Conservation (phyloP, 2,888 invertebrate species). For the Deilephila elpenor region DNA sequence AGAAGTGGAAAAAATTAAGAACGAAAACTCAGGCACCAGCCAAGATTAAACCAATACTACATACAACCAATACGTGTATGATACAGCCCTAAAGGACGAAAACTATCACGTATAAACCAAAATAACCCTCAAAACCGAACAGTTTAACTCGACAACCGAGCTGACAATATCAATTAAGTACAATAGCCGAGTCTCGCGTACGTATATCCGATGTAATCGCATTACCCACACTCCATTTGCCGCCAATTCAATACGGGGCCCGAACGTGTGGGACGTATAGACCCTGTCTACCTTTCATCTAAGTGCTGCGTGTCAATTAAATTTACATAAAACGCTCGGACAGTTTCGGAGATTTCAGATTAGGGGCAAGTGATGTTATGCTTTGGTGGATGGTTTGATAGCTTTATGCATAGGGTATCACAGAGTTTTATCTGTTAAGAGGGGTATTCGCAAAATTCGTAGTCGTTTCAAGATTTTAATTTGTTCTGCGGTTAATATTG, state of each 20-base stretch:
- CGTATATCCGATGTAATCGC: slow-evolving; percentile 26
- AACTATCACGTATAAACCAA: slow-evolving; percentile 3
- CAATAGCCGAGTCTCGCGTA: neutral
- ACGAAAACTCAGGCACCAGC: no score
- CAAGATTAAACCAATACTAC: no score
- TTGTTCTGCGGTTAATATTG: neutral
- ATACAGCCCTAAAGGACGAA: neutral
- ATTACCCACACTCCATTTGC: slow-evolving; percentile 50
- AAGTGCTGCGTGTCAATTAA: slow-evolving; percentile 39
- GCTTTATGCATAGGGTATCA: neutral
- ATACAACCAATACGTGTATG: no score
- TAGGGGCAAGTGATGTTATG: neutral
- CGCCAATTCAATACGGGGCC: slow-evolving; percentile 51
- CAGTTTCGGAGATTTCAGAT: neutral
- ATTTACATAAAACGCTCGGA: slow-evolving; percentile 38
- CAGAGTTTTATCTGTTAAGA: neutral
- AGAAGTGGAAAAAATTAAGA: no score
- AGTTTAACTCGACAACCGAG: neutral
- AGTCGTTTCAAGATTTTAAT: neutral
- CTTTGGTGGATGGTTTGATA: neutral
- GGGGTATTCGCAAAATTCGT: neutral
- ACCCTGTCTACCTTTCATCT: slow-evolving; percentile 37
- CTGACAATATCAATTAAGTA: slow-evolving; percentile 14
- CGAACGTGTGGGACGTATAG: slow-evolving; percentile 33
- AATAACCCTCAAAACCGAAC: slow-evolving; percentile 4